Conservation (phyloP, 2,888 invertebrate species). For the Eilema depressum region DNA sequence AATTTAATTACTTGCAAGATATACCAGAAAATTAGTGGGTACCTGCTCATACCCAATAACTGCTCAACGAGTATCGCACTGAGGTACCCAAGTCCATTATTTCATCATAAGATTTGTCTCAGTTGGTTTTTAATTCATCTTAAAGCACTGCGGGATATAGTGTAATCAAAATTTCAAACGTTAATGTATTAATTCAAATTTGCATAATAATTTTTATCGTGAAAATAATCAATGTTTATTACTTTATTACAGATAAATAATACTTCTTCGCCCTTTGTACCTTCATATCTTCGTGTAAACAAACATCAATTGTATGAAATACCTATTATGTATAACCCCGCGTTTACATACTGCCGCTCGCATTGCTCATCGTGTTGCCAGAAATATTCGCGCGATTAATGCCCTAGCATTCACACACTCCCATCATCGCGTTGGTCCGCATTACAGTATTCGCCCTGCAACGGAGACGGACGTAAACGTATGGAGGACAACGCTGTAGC, state of each 20-base stretch:
- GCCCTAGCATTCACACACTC: too few relatives aligned
- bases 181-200: conserved; percentile 41
- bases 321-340: too few relatives aligned
- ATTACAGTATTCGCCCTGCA: too few relatives aligned
- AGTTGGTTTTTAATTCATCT: conserved; percentile 16
- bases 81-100: not conserved
- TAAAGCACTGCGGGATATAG: conserved; percentile 29
- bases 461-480: too few relatives aligned
- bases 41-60: not conserved
- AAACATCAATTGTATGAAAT: conserved; percentile 8
- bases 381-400: too few relatives aligned
- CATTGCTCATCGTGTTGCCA: too few relatives aligned
- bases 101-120: not conserved
- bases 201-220: conserved; percentile 46
- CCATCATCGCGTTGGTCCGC: too few relatives aligned
- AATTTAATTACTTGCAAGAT: too few relatives aligned
- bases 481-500: too few relatives aligned
- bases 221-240: conserved; percentile 36
- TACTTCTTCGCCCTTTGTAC: conserved; percentile 28
- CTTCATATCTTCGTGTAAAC: conserved; percentile 15
- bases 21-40: not conserved
- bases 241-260: conserved; percentile 34
- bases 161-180: conserved; percentile 38
- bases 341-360: too few relatives aligned
- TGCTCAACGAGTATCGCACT: not conserved